These are phyloP conservation scores for Montifringilla adamsi DNA, from an alignment of 2,113 vertebrate species.

Conservation along the genomic window DNA sequence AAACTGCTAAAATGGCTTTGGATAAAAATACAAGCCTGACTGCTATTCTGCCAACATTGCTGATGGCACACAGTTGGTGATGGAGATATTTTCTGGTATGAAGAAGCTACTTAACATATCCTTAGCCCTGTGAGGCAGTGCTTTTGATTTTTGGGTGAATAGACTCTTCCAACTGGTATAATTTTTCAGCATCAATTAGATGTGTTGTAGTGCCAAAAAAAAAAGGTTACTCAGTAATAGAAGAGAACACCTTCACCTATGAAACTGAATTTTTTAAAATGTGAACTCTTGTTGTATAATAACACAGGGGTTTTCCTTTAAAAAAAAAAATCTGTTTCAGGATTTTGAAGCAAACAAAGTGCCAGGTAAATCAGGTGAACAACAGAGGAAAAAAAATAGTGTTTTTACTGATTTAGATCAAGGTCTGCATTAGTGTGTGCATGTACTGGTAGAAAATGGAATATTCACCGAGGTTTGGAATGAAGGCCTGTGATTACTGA, in stretches of 20 bases:
- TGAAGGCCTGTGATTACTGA: background rate
- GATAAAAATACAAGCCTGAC: conserved; percentile 9
- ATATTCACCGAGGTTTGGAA: background rate
- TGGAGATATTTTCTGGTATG: background rate
- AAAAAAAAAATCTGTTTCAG: background rate
- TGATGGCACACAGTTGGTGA: background rate
- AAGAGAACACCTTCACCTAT: background rate
- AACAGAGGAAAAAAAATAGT: background rate
- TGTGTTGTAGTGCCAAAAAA: background rate
- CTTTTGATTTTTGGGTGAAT: background rate
- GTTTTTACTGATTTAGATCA: background rate
- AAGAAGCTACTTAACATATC: background rate
- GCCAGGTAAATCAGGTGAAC: background rate
- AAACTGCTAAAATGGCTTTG: conserved; percentile 1
- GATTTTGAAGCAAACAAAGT: background rate
- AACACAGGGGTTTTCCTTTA: background rate
- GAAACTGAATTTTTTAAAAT: background rate
- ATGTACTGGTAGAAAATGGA: background rate
- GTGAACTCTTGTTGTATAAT: background rate
- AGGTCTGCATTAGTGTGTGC: background rate
- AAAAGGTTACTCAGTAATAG: background rate
- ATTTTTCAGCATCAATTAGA: background rate
- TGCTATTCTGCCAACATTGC: background rate
- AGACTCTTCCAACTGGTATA: background rate
- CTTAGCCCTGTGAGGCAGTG: background rate